Conservation (phyloP, 2,888 invertebrate genomes). For the Ommatoiulus sabulosus region DNA sequence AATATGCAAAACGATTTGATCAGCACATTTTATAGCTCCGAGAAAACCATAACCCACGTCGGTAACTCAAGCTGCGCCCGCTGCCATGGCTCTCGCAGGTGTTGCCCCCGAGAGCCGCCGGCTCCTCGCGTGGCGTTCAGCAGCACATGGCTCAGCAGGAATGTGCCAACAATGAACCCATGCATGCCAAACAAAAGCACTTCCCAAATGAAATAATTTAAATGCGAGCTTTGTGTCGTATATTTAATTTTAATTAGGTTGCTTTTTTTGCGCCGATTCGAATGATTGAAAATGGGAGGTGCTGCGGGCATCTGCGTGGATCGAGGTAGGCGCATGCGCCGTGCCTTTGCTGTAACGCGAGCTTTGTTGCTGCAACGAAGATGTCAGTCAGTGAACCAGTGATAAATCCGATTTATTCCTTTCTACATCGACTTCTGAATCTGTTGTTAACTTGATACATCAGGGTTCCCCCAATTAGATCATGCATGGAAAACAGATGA, state of each 20-base stretch:
- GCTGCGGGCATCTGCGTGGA: not conserved
- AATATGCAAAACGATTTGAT: constrained; percentile 52
- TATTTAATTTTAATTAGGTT: constrained; percentile 36
- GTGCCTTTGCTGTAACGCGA: not conserved
- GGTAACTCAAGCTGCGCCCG: constrained; percentile 24
- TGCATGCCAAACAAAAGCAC: constrained; percentile 4
- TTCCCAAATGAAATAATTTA: constrained; percentile 4
- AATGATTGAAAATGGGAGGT: not conserved
- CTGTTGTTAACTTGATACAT: too few relatives aligned
- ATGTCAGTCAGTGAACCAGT: not conserved
- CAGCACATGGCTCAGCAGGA: constrained; percentile 28
- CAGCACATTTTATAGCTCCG: constrained; percentile 44
- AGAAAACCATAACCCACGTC: constrained; percentile 30
- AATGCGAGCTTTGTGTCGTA: not conserved
- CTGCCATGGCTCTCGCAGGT: constrained; percentile 5
- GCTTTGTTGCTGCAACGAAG: not conserved
- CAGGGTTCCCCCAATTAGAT: too few relatives aligned
- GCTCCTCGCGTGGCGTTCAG: not conserved
- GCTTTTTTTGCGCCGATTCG: not conserved
- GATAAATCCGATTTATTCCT: not conserved
- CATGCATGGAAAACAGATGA: too few relatives aligned
- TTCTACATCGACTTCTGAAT: too few relatives aligned
- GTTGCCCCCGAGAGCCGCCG: not conserved
- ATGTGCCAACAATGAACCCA: constrained; percentile 25
- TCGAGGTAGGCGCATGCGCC: not conserved